Percentiles rank a stretch among this genome's conserved stretches.
These are phyloP conservation scores for Coecobrya sp. DNA, from an alignment of 2,888 invertebrate genomes.

Conservation along the genomic window DNA sequence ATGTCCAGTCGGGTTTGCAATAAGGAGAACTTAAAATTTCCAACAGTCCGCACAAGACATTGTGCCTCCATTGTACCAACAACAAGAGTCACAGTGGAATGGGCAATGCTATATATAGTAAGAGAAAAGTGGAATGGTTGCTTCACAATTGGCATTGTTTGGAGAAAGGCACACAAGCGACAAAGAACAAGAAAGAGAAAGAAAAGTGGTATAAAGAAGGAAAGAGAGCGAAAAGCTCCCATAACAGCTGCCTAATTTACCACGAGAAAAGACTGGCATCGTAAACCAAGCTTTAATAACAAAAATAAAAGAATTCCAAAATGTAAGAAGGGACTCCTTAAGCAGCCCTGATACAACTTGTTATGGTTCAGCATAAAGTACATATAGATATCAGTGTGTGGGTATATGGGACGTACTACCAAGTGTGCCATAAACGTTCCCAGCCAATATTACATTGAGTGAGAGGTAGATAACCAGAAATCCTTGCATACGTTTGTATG, in stretches of 20 bases:
- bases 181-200: slow-evolving; percentile 12
- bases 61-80: neutral
- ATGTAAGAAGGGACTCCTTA: slow-evolving; percentile 33
- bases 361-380: neutral
- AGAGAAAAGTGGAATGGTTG: slow-evolving; percentile 43
- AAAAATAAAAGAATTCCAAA: slow-evolving; percentile 79
- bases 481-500: neutral
- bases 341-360: neutral
- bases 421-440: too few species aligned
- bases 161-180: slow-evolving; percentile 58
- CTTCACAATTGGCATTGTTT: slow-evolving; percentile 76
- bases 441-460: neutral
- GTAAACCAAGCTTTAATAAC: slow-evolving; percentile 79
- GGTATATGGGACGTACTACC: neutral
- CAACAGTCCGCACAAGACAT: neutral
- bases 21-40: neutral
- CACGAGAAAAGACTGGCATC: slow-evolving; percentile 75
- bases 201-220: slow-evolving; percentile 35
- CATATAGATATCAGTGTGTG: neutral
- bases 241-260: slow-evolving; percentile 81
- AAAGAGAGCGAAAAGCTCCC: slow-evolving; percentile 49
- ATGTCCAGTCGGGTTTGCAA: slow-evolving; percentile 13
- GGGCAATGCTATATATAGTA: neutral
- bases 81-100: slow-evolving; percentile 18
- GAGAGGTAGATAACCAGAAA: neutral